Base-by-base conservation (phyloP, 2,113 vertebrate species). In the Pollachius pollachius region DNA sequence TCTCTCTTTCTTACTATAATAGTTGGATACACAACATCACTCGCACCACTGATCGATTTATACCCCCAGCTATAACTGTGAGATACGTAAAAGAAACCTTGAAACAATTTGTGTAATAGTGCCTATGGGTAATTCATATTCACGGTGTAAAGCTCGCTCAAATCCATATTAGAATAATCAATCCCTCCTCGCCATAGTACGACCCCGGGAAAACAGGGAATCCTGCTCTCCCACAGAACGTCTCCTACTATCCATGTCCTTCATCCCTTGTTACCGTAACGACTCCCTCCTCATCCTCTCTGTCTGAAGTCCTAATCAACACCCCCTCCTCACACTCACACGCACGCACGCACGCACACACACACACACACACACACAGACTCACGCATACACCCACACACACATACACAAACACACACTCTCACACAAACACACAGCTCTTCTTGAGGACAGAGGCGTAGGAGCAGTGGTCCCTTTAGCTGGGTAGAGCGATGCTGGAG, bases 161-260 rank as follows among this genome's bases (percentile, higher is more conserved):
- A 83, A 80, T 75, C 77, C 79, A 74, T 72, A 73, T 76, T 76
- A 72, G 37, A 76, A 70, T 71, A 63, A 76, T 74, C 64, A 66
- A 37, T 78, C 0, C 65, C 69, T 15, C 64, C 11, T 30, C 52
- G 77, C 62, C 63, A 79, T 15, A 56, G 67, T 76, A 60, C 75
- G 68, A 75, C 76, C 73, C 76, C 59, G 58, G 59, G 68, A 69
- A 69, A 66, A 48, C 41, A 48, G 41, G 8, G 11, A 48, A 48
- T 48, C 5, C 12, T 34, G 30, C 30, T 34, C 37, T 68, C 63
- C 76, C 67, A 15, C n/a, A 37, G 48, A 0, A 59, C 62, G 65
- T 71, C 64, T 77, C 76, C 71, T 62, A 73, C 70, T 65, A 71
- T 73, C n/a, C 68, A 54, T 27, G 19, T 25, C 19, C 79, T 74